Evolutionary conservation across 2,888 invertebrate species (phyloP), one percentile per base, ranked within the genome.

Genomic region (Subacronicta megacephala): DNA sequence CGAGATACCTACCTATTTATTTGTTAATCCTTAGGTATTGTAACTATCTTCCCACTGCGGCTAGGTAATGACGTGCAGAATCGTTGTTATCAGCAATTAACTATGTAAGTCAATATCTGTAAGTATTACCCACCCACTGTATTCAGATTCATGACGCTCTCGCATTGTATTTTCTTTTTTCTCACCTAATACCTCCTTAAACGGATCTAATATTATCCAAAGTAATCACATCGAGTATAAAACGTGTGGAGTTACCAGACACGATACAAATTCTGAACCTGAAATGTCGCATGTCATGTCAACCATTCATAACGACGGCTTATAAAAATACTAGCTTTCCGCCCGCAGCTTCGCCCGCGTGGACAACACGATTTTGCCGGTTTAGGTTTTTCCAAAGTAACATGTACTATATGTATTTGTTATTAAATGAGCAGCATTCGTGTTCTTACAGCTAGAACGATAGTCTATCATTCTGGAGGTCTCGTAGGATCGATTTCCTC

Each of bases 241-340:
- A 18, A 42, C 37, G 3, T 40, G 20, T 18, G 6, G 3, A 10
- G 16, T 31, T 45, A 26, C 23, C 50, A 49, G 20, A 23, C n/a
- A n/a, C 13, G 1, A n/a, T 20, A 18, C 7, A 49, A 7, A 29
- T 26, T 18, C 15, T 23, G 15, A 36, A 40, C 41, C 35, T 42
- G 37, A 51, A 41, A 41, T n/a, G 29, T 67, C 38, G 26, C 62
- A 38, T 49, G 65, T 45, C 62, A 38, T 49, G 65, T 45, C 51
- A 52, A 43, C 35, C 49, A 17, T 62, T 62, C 52, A 43, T 50
- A 62, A 29, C 29, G 31, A 7, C 6, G 20, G 17, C 16, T 38
- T 31, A 38, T 38, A 36, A 18, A 38, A 10, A 45, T 31, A n/a
- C n/a, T n/a, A n/a, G n/a, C n/a, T n/a, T n/a, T n/a, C n/a, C n/a